A percentile compares a stretch with the other conserved stretches of the same genome.
phyloP scores from a whole-genome alignment of 2,888 invertebrate genomes.

The Argyresthia albistria region DNA sequence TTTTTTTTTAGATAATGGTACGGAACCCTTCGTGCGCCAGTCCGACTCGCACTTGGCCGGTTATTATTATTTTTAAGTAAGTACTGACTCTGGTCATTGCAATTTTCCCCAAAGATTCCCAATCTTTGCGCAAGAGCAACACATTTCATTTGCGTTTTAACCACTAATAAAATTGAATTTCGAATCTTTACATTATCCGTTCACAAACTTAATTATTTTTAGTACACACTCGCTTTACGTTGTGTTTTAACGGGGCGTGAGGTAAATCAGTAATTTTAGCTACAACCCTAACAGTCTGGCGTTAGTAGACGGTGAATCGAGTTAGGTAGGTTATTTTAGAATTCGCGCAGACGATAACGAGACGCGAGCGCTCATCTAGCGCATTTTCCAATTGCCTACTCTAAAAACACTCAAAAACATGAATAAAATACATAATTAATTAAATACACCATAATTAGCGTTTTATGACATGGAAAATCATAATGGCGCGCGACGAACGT shows the following conservation, averaged over 20 bases:
- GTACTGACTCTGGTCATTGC: too few relatives aligned
- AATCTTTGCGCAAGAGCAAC: too few relatives aligned
- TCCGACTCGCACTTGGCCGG: too few relatives aligned
- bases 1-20: too few relatives aligned
- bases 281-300: conserved; percentile 41
- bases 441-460: conserved; percentile 20
- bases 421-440: too few relatives aligned
- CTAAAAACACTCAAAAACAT: conserved; percentile 20
- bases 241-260: background rate
- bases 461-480: conserved; percentile 7
- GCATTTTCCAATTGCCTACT: conserved; percentile 12
- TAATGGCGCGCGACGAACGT: too few relatives aligned
- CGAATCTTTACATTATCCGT: too few relatives aligned
- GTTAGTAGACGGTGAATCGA: conserved; percentile 43
- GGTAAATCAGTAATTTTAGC: conserved; percentile 40
- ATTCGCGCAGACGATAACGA: conserved; percentile 20
- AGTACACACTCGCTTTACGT: background rate
- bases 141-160: too few relatives aligned
- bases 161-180: too few relatives aligned
- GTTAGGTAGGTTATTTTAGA: conserved; percentile 59
- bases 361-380: conserved; percentile 21
- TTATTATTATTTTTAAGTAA: too few relatives aligned
- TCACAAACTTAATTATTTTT: background rate
- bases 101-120: too few relatives aligned
- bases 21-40: too few relatives aligned